phyloP scores from a whole-genome alignment of 2,797 vertebrate genomes.

The Synaphobranchus kaupii region DNA sequence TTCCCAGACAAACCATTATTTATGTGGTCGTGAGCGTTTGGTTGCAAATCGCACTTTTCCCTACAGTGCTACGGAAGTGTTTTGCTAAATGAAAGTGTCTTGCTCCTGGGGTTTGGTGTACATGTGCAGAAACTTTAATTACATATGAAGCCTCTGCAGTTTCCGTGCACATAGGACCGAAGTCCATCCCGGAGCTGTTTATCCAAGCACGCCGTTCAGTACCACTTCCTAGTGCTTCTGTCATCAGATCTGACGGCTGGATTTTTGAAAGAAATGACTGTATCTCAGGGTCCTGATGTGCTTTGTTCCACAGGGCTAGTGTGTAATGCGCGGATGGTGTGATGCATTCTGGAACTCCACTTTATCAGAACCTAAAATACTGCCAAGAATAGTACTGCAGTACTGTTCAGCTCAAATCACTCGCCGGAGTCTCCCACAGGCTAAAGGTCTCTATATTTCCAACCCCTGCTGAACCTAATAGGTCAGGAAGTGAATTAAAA shows the following conservation, averaged over 20 bases:
- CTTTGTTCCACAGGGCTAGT: conserved; percentile 54
- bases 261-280: background rate
- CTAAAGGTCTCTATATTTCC: background rate
- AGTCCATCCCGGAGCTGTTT: background rate
- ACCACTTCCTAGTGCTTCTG: background rate
- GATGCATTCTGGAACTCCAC: background rate
- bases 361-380: background rate
- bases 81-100: background rate
- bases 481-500: background rate
- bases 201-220: background rate
- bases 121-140: background rate
- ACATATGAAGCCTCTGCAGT: background rate
- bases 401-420: conserved; percentile 13
- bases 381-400: background rate
- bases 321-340: background rate
- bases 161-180: background rate
- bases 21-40: background rate
- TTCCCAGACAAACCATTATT: background rate
- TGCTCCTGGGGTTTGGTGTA: background rate
- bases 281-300: conserved; percentile 33
- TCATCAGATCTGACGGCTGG: background rate
- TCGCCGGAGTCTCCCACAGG: background rate
- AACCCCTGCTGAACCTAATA: background rate
- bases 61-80: background rate
- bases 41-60: background rate